Evolutionary conservation across 2,888 invertebrate genomes (phyloP).

Genomic region (Pristionchus maxplancki): DNA sequence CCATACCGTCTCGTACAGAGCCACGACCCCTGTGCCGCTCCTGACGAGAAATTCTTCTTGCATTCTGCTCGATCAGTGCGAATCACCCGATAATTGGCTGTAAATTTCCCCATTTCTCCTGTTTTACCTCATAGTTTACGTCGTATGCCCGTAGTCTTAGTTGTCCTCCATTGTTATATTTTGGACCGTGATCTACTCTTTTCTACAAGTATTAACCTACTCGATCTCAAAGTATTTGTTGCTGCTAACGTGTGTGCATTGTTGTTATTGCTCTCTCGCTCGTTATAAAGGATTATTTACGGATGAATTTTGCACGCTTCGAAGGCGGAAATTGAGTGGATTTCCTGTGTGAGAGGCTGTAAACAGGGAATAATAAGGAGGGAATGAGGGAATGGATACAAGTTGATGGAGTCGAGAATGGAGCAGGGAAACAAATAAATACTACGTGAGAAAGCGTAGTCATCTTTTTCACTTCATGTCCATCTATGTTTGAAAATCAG

Average conservation of each 20-base stretch:
- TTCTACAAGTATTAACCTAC: not conserved
- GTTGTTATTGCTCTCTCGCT: not conserved
- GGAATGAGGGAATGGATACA: not conserved
- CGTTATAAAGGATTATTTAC: not conserved
- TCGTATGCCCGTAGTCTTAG: not conserved
- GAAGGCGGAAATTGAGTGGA: not conserved
- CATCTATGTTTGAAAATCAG: too few species aligned
- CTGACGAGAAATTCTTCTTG: constrained; percentile 64
- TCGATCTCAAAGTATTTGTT: constrained; percentile 18
- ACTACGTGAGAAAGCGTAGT: not conserved
- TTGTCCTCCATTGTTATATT: not conserved
- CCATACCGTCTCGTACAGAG: constrained; percentile 67
- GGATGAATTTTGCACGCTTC: not conserved
- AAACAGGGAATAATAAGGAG: not conserved
- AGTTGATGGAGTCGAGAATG: not conserved
- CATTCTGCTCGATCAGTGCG: constrained; percentile 54
- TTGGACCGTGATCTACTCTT: not conserved
- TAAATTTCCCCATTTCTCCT: not conserved
- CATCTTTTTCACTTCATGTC: too few species aligned
- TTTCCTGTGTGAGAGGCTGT: not conserved
- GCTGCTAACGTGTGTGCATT: not conserved
- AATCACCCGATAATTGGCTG: constrained; percentile 32
- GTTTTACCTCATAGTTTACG: not conserved
- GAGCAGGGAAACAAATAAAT: not conserved
- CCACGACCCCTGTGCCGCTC: constrained; percentile 62